Conservation (phyloP, 2,888 invertebrate species). For the Leptopilina syphax region DNA sequence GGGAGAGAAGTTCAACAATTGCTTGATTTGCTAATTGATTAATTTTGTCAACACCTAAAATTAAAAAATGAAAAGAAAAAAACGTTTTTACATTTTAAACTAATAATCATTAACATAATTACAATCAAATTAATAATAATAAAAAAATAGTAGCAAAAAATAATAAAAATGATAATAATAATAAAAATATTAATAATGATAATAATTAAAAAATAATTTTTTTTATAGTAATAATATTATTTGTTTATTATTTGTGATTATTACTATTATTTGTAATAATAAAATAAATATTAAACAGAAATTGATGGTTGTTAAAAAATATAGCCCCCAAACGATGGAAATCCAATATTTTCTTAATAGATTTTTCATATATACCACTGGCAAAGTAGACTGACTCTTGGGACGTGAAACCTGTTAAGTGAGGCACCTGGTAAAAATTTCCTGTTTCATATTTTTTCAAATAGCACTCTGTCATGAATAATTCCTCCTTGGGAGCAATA, state of each 20-base stretch:
- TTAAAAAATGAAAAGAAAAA: no score
- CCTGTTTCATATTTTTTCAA: slow-evolving; percentile 75
- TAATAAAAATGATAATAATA: neutral
- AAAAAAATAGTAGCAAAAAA: neutral
- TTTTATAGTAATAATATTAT: no score
- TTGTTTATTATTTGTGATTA: no score
- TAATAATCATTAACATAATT: no score
- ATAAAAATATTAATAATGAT: no score
- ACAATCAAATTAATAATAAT: no score
- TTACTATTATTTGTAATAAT: no score
- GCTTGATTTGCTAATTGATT: neutral
- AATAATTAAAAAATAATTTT: no score
- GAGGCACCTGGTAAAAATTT: slow-evolving; percentile 78
- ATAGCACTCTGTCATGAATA: slow-evolving; percentile 77
- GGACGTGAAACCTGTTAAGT: slow-evolving; percentile 77
- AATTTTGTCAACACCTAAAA: neutral
- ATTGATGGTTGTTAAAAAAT: neutral
- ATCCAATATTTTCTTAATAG: neutral
- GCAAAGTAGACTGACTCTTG: slow-evolving; percentile 55
- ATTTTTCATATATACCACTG: slow-evolving; percentile 45
- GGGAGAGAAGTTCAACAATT: neutral
- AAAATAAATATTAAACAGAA: neutral
- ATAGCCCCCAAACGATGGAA: neutral
- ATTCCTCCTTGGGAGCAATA: slow-evolving; percentile 75
- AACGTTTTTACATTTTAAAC: no score